Evolutionary conservation across 2,797 vertebrate species (phyloP), one percentile per base, ranked within the genome.

Genomic region (Molossus molossus): DNA sequence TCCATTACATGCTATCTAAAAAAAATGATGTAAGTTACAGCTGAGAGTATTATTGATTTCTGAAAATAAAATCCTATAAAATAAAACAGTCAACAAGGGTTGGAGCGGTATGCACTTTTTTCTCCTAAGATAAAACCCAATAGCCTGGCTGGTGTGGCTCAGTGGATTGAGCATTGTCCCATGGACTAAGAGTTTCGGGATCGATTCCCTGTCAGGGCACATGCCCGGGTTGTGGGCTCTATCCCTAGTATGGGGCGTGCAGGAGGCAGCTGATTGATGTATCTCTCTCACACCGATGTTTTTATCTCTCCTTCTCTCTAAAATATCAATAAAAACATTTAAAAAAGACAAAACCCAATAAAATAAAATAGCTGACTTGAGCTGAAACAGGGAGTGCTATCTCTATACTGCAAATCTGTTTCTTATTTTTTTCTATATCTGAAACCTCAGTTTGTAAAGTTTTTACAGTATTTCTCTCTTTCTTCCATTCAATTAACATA

Each of bases 71-170:
- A 86, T 93, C 40, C n/a, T 91, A 10, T 95, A 86, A 77, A 98
- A 90, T 50, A 72, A 13, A 96, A 87, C 92, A 97, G 94, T 97
- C 96, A 96, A 92, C 80, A 76, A 90, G 64, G 73, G 91, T 91
- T 96, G 29, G 90, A 96, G 83, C 18, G 8, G 48, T 2, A 25
- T 97, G 83, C 91, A 40, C 96, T 94, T 85, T 96, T 98, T 97
- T 97, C 91, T 96, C 98, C 92, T 93, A 96, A 97, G 96, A 97
- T 97, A 98, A 97, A 98, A 96, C 96, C 91, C 94, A 97, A 97
- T 98, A 97, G 40, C 3, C 6, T 5, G 40, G 40, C 40, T 45
- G 40, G 40, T 45, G 40, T 45, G 40, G 40, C 40, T 45, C 40
- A 45, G 40, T 45, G 40, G 40, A 45, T 45, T 45, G 40, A 45